These are phyloP conservation scores for Branchellion lobata DNA, from an alignment of 2,888 invertebrate genomes.

Conservation along the genomic window DNA sequence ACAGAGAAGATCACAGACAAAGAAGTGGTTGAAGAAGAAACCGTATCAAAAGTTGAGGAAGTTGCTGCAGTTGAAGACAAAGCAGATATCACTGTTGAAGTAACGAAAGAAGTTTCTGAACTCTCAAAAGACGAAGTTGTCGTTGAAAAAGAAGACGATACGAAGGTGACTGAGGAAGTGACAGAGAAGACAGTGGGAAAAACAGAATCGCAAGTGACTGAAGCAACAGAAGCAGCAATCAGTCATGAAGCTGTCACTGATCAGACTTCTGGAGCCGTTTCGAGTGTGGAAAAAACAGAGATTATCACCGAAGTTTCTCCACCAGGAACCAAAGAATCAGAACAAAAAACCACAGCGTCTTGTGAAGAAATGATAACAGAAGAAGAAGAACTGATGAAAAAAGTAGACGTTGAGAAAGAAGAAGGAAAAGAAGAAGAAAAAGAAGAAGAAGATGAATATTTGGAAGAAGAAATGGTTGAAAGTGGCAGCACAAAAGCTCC, in stretches of 20 bases:
- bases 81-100: background rate
- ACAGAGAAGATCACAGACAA: too few species aligned
- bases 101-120: background rate
- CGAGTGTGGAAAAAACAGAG: too few species aligned
- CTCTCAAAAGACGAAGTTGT: background rate
- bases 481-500: background rate
- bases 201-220: too few species aligned
- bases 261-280: too few species aligned
- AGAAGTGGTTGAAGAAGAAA: too few species aligned
- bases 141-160: slow-evolving; percentile 54
- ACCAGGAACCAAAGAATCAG: too few species aligned
- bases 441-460: slow-evolving; percentile 37
- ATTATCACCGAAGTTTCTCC: too few species aligned
- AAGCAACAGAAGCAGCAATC: too few species aligned
- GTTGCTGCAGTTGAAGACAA: background rate
- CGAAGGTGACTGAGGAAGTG: too few species aligned
- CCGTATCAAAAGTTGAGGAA: too few species aligned
- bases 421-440: slow-evolving; percentile 32
- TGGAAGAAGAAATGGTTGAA: slow-evolving; percentile 28
- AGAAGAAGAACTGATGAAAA: background rate
- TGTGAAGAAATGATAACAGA: slow-evolving; percentile 25
- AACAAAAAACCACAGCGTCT: background rate
- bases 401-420: slow-evolving; percentile 34
- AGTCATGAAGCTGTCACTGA: too few species aligned
- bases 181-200: too few species aligned